phyloP scores from a whole-genome alignment of 1,140 invertebrate species.

The Bradynema listronoti region DNA sequence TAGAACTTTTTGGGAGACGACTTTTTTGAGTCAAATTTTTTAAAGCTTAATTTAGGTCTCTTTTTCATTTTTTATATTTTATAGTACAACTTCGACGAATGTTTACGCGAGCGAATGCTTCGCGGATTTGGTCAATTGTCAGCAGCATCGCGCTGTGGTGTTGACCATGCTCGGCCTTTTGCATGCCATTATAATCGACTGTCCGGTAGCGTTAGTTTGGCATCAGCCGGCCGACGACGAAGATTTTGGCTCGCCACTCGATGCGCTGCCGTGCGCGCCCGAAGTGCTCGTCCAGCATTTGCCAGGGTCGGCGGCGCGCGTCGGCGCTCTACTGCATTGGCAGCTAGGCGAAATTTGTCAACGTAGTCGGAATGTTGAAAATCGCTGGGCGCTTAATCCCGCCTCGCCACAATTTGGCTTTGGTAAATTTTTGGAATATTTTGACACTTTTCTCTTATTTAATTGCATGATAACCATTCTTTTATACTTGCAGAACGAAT shows the following conservation, averaged over 20 bases:
- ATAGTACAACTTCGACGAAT: no score
- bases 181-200: slow-evolving; percentile 42
- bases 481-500: slow-evolving; percentile 22
- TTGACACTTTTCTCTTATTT: no score
- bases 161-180: slow-evolving; percentile 40
- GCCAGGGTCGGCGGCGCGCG: slow-evolving; percentile 12
- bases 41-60: no score
- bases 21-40: no score
- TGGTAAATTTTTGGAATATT: slow-evolving; percentile 13
- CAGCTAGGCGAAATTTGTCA: slow-evolving; percentile 35
- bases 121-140: slow-evolving; percentile 33
- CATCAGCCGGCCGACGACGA: slow-evolving; percentile 27
- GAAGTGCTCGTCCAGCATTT: slow-evolving; percentile 33
- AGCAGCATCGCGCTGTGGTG: slow-evolving; percentile 39
- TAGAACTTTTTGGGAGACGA: no score
- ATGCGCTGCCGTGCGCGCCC: slow-evolving; percentile 27
- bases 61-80: no score
- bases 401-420: slow-evolving; percentile 33
- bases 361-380: slow-evolving; percentile 36
- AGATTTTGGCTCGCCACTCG: slow-evolving; percentile 42
- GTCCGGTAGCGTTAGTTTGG: slow-evolving; percentile 44
- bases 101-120: slow-evolving; percentile 36
- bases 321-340: slow-evolving; percentile 21
- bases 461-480: slow-evolving; percentile 5
- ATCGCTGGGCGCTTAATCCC: slow-evolving; percentile 41